A percentile compares a stretch with the other conserved stretches of the same genome.
These are phyloP conservation scores for Onthophagus sagittarius DNA, from an alignment of 2,888 invertebrate species.

Conservation along the genomic window DNA sequence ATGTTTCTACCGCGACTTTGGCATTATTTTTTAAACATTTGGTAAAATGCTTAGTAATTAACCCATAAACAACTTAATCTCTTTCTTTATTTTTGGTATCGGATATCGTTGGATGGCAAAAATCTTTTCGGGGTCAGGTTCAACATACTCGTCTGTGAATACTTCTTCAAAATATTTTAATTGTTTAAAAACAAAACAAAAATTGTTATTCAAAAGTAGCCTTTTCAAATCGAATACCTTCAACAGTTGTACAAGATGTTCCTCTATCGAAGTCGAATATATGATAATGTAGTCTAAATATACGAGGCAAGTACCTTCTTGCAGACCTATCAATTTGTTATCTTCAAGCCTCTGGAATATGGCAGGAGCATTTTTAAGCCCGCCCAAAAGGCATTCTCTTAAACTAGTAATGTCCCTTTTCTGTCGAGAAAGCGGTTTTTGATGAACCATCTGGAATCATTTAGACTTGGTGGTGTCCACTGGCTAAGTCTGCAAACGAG, in stretches of 20 bases:
- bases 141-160: slow-evolving; percentile 17
- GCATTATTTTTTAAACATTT: too few relatives aligned
- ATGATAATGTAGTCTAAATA: too few relatives aligned
- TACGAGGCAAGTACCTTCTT: too few relatives aligned
- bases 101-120: slow-evolving; percentile 13
- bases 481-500: slow-evolving; percentile 23
- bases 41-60: too few relatives aligned
- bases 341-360: too few relatives aligned
- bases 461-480: slow-evolving; percentile 39
- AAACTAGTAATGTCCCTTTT: slow-evolving; percentile 35
- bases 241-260: too few relatives aligned
- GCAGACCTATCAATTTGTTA: too few relatives aligned
- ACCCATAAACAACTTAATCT: too few relatives aligned
- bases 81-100: too few relatives aligned
- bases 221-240: too few relatives aligned
- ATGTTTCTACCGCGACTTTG: too few relatives aligned
- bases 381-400: slow-evolving; percentile 33
- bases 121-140: slow-evolving; percentile 22
- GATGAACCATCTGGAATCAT: slow-evolving; percentile 29
- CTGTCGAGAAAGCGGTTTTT: slow-evolving; percentile 38
- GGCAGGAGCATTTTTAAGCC: slow-evolving; percentile 6
- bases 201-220: slow-evolving; percentile 25
- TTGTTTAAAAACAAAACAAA: slow-evolving; percentile 12
- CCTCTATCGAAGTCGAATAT: too few relatives aligned
- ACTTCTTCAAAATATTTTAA: slow-evolving; percentile 21